Percentiles rank a stretch among this genome's conserved stretches.
Conservation (phyloP, 92 coral and sea anemone genomes). For the Epizoanthus scotinus region DNA sequence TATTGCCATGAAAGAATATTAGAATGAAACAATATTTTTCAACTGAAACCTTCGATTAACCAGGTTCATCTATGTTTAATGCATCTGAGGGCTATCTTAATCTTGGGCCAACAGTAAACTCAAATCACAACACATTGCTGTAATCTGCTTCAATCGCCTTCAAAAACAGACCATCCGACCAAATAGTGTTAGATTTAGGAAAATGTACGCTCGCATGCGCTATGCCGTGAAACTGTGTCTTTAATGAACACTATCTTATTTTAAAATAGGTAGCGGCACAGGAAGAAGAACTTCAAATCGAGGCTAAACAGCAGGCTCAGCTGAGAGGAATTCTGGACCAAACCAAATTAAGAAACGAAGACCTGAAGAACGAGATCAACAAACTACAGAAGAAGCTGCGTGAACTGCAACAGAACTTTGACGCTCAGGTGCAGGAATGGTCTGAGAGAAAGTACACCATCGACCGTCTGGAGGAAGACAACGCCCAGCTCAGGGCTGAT, state of each 20-base stretch:
- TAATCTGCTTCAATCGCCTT: no score
- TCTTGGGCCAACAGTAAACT: no score
- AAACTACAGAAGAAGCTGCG: conserved; percentile 93
- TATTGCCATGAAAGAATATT: no score
- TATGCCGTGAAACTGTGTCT: no score
- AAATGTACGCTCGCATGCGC: no score
- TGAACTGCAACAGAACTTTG: conserved; percentile 86
- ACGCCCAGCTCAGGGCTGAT: conserved; percentile 62
- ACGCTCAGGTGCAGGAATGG: conserved; percentile 80
- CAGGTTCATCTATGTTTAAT: no score
- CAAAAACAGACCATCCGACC: no score
- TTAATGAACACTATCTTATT: not conserved
- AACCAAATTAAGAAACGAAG: conserved; percentile 81
- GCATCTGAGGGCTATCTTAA: no score
- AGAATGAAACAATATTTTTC: no score
- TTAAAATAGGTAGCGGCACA: conserved; percentile 40
- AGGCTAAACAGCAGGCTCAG: conserved; percentile 96
- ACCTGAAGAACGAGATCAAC: conserved; percentile 85
- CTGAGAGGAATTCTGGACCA: conserved; percentile 89
- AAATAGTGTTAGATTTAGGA: no score
- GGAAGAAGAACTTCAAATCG: conserved; percentile 93
- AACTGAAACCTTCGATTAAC: no score
- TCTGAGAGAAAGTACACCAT: conserved; percentile 95
- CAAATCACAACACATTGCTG: no score
- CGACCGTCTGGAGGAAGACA: conserved; percentile 85